Conservation (phyloP, 2,113 vertebrate genomes). For the Ovis aries region DNA sequence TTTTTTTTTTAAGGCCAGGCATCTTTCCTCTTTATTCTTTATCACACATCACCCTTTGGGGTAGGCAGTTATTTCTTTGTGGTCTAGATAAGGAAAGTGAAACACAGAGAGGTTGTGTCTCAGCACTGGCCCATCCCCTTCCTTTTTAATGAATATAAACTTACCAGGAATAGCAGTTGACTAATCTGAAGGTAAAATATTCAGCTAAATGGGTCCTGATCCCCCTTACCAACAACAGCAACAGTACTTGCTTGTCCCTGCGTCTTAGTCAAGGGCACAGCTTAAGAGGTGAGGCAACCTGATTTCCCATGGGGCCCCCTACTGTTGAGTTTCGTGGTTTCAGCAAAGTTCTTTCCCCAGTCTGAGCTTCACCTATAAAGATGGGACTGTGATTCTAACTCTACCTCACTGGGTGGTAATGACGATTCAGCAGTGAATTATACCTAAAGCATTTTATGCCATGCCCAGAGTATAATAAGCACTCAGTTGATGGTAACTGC, state of each 20-base stretch:
- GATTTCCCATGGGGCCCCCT: not conserved
- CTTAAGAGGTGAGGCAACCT: not conserved
- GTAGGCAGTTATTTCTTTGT: not conserved
- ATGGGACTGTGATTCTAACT: not conserved
- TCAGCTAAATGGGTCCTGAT: not conserved
- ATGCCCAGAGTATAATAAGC: not conserved
- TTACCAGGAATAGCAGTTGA: not conserved
- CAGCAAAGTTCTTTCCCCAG: not conserved
- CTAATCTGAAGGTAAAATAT: not conserved
- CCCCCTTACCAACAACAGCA: not conserved
- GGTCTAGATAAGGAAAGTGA: not conserved
- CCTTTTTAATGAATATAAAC: not conserved
- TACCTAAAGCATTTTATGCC: fast-evolving
- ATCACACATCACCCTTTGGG: not conserved
- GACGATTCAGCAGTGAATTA: not conserved
- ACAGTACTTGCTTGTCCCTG: not conserved
- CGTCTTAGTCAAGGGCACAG: not conserved
- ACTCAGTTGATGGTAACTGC: not conserved
- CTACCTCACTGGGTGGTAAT: not conserved
- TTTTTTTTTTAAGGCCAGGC: not conserved
- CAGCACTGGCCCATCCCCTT: not conserved
- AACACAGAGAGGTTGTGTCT: not conserved
- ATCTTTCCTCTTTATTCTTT: not conserved
- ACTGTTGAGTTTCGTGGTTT: not conserved
- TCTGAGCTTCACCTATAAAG: not conserved